Base-by-base conservation (phyloP, 1,140 invertebrate species). In the Lordiphosa clarofinis region DNA sequence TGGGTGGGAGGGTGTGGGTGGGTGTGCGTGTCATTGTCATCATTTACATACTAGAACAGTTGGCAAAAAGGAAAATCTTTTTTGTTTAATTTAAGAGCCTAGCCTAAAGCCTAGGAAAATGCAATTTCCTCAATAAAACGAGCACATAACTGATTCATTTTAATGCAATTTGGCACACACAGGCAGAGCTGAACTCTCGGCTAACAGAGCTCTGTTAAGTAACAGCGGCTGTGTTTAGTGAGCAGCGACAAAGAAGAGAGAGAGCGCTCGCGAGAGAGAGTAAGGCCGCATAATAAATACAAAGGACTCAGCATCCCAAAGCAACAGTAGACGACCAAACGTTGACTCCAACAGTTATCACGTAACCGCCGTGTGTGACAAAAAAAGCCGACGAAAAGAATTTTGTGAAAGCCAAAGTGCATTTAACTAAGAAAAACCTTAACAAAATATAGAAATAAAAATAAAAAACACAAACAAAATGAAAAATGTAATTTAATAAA, bases 281-380 rank as follows among this genome's bases (percentile, higher is more conserved):
- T 66, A 57, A 68, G 21, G 49, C 39, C 53, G 64, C 40, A 54
- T 52, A 10, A 75, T 81, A 81, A 81, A 81, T 82, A 72, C 50
- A 43, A 61, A 56, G 56, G 35, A 56, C 43, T 58, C 63, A 69
- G 78, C 76, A 82, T 69, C 73, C 47, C 28, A 49, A 53, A 44
- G 58, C 54, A 72, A 73, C 76, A 82, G 76, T 84, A 44, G 73
- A 46, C 68, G 63, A 69, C 56, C 57, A 24, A 62, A 36, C 57
- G 49, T 61, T 60, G 50, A 40, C 15, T 37, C 9, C 33, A 40
- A 24, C 58, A 63, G 53, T 57, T 39, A 82, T 64, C 58, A 56
- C 76, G 72, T 72, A 81, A 44, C 53, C 78, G 76, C 59, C 67
- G 78, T 56, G 78, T 76, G 56, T 79, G 46, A 61, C 60, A 54